Percentiles rank a stretch among this genome's conserved stretches.
These are phyloP conservation scores for Upupa epops DNA, from an alignment of 2,113 vertebrate genomes.

Conservation along the genomic window DNA sequence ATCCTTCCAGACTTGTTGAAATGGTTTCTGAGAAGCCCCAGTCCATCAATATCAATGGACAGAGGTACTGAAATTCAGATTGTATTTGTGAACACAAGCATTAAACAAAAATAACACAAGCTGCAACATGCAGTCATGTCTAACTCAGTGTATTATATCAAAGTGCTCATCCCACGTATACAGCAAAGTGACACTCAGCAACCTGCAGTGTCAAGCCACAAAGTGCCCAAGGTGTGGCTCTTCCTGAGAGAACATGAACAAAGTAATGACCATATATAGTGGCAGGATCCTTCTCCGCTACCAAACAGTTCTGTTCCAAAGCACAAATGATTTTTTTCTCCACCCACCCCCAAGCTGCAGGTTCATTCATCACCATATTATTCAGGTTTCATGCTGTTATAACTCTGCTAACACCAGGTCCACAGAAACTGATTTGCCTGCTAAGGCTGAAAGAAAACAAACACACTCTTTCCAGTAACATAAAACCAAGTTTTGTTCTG, in stretches of 20 bases:
- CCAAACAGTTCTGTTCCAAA: constrained; percentile 1
- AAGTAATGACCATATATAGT: constrained; percentile 7
- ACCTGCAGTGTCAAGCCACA: not conserved
- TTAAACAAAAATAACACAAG: not conserved
- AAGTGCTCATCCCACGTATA: not conserved
- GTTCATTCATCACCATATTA: not conserved
- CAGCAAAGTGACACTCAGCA: not conserved
- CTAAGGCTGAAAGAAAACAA: constrained; percentile 24
- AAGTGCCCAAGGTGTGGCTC: constrained; percentile 13
- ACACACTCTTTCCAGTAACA: constrained; percentile 14
- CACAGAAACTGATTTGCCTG: constrained; percentile 16
- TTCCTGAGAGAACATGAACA: constrained; percentile 6
- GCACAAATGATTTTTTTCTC: not conserved
- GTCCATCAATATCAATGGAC: not conserved
- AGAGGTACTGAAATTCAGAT: not conserved
- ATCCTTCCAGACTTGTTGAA: not conserved
- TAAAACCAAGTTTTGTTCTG: not conserved
- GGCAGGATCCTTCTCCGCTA: not conserved
- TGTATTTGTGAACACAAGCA: not conserved
- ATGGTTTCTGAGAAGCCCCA: not conserved
- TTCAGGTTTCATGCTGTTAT: not conserved
- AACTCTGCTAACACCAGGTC: constrained; percentile 42
- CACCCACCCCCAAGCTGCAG: not conserved
- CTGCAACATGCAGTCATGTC: not conserved
- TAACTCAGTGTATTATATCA: not conserved